Conservation (phyloP, 30 jellyfish, hydroid and myxozoan species). For the Aurelia coerulea region DNA sequence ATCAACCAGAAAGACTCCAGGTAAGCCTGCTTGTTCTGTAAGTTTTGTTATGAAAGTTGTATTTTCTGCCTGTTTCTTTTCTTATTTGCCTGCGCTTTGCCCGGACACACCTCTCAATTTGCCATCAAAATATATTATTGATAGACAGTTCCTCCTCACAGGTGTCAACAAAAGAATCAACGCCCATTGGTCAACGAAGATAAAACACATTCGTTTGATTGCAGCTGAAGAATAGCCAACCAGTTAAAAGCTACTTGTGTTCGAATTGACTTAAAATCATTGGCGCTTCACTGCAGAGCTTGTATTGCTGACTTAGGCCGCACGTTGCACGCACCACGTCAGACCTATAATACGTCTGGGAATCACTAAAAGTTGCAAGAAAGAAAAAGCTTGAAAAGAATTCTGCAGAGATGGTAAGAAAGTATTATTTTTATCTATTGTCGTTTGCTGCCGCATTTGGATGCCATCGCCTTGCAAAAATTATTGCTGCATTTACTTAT, state of each 20-base stretch:
- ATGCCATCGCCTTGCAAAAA: too few relatives aligned
- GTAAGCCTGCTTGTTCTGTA: neutral
- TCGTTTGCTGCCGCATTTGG: too few relatives aligned
- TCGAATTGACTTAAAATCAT: conserved; percentile 37
- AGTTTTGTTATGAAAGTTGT: neutral
- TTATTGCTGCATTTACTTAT: too few relatives aligned
- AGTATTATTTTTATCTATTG: too few relatives aligned
- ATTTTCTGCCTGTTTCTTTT: conserved; percentile 2
- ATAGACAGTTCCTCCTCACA: conserved; percentile 50
- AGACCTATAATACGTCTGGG: neutral
- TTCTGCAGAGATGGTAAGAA: too few relatives aligned
- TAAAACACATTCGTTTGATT: conserved; percentile 14
- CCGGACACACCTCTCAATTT: conserved; percentile 31
- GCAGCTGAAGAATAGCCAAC: conserved; percentile 57
- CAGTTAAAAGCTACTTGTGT: conserved; percentile 60
- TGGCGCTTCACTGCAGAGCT: conserved; percentile 45
- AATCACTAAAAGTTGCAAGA: neutral
- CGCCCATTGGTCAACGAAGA: conserved; percentile 49
- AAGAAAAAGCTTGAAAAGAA: too few relatives aligned
- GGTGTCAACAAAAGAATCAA: conserved; percentile 61
- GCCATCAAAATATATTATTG: conserved; percentile 48
- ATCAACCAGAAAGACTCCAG: too few relatives aligned
- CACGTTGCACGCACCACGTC: conserved; percentile 82
- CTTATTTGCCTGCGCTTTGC: neutral
- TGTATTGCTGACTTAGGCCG: conserved; percentile 77